Conservation (phyloP, 1,140 invertebrate genomes). For the Meloidogyne exigua region DNA sequence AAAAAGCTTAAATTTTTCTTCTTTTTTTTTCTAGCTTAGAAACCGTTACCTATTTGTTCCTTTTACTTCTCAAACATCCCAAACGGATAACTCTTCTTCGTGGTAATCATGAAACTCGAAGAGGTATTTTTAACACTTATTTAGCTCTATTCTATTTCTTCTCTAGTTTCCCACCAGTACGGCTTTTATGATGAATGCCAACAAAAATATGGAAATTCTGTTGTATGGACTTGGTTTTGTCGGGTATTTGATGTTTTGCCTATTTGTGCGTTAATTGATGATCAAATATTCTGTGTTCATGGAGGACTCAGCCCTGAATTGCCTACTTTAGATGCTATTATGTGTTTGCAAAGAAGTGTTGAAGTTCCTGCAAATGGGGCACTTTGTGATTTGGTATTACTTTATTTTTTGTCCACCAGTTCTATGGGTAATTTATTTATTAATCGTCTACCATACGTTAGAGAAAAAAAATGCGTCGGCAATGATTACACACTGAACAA, state of each 20-base stretch:
- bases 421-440: too few relatives aligned
- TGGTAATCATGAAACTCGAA: constrained; percentile 93
- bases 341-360: constrained; percentile 47
- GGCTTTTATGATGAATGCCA: constrained; percentile 65
- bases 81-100: constrained; percentile 94
- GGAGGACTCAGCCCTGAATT: constrained; percentile 61
- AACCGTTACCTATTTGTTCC: constrained; percentile 91
- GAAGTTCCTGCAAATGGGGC: constrained; percentile 58
- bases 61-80: constrained; percentile 95
- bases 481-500: too few relatives aligned
- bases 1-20: too few relatives aligned
- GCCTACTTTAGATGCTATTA: constrained; percentile 49
- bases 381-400: constrained; percentile 66
- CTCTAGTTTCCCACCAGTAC: constrained; percentile 75
- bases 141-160: background rate
- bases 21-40: constrained; percentile 74
- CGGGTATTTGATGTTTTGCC: constrained; percentile 61
- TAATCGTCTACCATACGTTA: too few relatives aligned
- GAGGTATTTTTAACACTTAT: constrained; percentile 68
- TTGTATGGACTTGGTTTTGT: constrained; percentile 63
- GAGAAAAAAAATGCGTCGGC: too few relatives aligned
- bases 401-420: background rate
- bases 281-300: constrained; percentile 58
- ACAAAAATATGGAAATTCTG: constrained; percentile 58
- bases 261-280: constrained; percentile 58